Conservation (phyloP, 2,113 vertebrate genomes). For the Hymenochirus boettgeri region DNA sequence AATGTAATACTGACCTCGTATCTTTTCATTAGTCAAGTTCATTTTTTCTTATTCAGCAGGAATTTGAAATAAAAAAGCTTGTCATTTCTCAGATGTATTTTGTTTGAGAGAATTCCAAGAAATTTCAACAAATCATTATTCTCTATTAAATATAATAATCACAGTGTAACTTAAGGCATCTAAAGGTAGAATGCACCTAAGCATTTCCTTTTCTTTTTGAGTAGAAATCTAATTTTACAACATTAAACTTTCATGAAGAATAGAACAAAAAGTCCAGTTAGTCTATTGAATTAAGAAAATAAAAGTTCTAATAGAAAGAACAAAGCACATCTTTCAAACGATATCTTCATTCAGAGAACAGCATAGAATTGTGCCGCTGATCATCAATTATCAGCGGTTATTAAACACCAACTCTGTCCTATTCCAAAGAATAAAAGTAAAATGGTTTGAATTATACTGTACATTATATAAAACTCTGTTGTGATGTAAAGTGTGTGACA, state of each 20-base stretch:
- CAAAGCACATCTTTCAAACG: neutral
- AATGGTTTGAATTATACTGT: too few species aligned
- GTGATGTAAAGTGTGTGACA: too few species aligned
- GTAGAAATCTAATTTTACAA: neutral
- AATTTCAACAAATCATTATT: constrained; percentile 24
- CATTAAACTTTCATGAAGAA: constrained; percentile 3
- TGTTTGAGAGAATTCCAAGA: constrained; percentile 1
- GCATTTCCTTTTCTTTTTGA: neutral
- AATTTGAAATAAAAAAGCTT: constrained; percentile 2
- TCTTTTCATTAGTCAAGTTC: neutral
- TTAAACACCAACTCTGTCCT: too few species aligned
- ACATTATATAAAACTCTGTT: too few species aligned
- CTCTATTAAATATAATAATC: constrained; percentile 24
- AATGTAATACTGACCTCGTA: constrained; percentile 5
- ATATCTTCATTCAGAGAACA: constrained; percentile 1
- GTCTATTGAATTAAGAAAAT: neutral
- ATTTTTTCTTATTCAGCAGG: constrained; percentile 3
- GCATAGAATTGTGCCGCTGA: too few species aligned
- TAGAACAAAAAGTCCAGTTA: neutral
- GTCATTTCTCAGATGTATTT: constrained; percentile 18
- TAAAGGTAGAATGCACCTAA: neutral
- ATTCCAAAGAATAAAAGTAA: too few species aligned
- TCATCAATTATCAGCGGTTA: too few species aligned
- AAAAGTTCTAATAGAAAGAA: neutral
- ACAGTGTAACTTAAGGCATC: constrained; percentile 7